Evolutionary conservation across 2,113 vertebrate genomes (phyloP).

Genomic region (Calyptomena viridis): DNA sequence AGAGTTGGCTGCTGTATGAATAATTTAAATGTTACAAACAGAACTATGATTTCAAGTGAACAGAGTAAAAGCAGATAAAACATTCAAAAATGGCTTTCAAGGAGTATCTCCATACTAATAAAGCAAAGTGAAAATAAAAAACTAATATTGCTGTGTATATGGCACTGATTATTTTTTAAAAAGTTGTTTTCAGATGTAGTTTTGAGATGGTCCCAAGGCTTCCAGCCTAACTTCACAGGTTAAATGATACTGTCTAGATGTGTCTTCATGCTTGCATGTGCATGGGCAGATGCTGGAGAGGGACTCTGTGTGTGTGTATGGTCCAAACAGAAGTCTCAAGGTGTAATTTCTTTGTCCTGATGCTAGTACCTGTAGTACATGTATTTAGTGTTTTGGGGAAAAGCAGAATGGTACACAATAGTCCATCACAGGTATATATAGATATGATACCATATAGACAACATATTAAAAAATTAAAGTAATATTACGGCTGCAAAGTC

Average conservation of each 20-base stretch:
- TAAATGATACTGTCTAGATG: neutral
- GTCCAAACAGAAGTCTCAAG: neutral
- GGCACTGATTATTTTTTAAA: neutral
- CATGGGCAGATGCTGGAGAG: neutral
- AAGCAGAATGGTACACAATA: neutral
- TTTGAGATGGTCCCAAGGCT: constrained; percentile 16
- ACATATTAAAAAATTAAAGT: neutral
- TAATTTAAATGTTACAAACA: constrained; percentile 28
- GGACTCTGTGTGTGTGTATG: neutral
- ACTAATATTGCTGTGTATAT: neutral
- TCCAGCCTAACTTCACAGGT: constrained; percentile 1
- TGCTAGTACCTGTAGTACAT: neutral
- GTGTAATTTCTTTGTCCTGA: neutral
- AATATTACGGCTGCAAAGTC: neutral
- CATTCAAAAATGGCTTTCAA: neutral
- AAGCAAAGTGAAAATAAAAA: neutral
- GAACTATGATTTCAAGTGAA: neutral
- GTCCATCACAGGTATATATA: neutral
- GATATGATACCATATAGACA: neutral
- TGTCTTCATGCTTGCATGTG: neutral
- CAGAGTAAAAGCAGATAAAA: neutral
- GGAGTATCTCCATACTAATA: neutral
- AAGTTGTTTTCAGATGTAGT: neutral
- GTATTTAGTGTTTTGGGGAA: neutral
- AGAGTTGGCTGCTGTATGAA: neutral